phyloP scores from a whole-genome alignment of 1,140 invertebrate species.

The Cydia strobilella region DNA sequence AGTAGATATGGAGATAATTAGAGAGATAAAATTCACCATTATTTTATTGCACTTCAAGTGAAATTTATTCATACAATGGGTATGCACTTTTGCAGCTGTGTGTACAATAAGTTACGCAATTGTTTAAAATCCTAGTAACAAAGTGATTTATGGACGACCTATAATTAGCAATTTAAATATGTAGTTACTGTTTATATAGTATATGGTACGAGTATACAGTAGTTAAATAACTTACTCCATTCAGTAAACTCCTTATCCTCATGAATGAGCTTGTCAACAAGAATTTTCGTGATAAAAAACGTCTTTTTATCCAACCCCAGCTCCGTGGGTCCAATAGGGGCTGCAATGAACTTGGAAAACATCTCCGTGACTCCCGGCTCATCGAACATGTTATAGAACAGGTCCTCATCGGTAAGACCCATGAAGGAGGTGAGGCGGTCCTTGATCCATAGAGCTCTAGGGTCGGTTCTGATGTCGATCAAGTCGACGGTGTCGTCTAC shows the following conservation, averaged over 20 bases:
- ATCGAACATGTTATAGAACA: constrained; percentile 69
- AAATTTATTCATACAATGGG: too few relatives aligned
- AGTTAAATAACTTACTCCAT: constrained; percentile 62
- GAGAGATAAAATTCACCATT: too few relatives aligned
- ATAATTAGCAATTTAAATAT: too few relatives aligned
- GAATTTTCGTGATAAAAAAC: constrained; percentile 66
- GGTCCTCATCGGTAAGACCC: constrained; percentile 64
- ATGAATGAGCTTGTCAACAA: constrained; percentile 72
- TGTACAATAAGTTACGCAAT: too few relatives aligned
- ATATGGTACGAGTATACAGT: too few relatives aligned
- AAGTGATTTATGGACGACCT: too few relatives aligned
- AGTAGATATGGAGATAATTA: too few relatives aligned
- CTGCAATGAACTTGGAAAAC: constrained; percentile 52
- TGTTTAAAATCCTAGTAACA: too few relatives aligned
- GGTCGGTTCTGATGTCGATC: constrained; percentile 51
- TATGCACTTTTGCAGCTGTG: too few relatives aligned
- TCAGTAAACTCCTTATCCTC: constrained; percentile 75
- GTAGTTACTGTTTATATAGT: too few relatives aligned
- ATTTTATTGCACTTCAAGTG: too few relatives aligned
- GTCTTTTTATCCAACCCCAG: constrained; percentile 59
- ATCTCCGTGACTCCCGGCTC: constrained; percentile 51
- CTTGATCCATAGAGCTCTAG: constrained; percentile 65
- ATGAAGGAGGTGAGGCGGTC: constrained; percentile 58
- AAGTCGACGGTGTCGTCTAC: constrained; percentile 35
- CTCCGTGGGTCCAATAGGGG: constrained; percentile 56